phyloP scores from a whole-genome alignment of 2,113 vertebrate genomes.

The Mobula hypostoma region DNA sequence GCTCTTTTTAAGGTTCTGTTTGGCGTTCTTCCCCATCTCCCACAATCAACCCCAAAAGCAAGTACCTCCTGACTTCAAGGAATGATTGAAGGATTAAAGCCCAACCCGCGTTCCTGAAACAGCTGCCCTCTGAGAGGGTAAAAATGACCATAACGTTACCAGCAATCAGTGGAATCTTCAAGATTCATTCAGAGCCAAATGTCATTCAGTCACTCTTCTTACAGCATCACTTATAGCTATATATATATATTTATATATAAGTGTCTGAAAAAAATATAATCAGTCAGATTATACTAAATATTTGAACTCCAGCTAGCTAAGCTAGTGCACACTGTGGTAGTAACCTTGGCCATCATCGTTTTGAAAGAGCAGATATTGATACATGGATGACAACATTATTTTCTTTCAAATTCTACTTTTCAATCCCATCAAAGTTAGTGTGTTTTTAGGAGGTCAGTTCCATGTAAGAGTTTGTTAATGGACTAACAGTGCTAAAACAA shows the following conservation, averaged over 20 bases:
- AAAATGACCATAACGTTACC: conserved; percentile 8
- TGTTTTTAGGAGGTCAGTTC: conserved; percentile 24
- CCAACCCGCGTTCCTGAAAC: conserved; percentile 27
- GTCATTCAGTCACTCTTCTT: conserved; percentile 19
- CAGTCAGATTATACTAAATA: conserved; percentile 27
- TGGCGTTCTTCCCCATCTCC: too few relatives aligned
- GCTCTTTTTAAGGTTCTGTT: background rate
- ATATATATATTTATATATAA: background rate
- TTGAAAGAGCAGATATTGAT: background rate
- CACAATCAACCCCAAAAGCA: background rate
- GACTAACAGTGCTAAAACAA: conserved; percentile 26
- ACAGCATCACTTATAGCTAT: background rate
- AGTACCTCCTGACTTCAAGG: background rate
- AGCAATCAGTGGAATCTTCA: background rate
- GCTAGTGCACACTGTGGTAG: conserved; percentile 17
- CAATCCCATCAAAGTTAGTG: conserved; percentile 27
- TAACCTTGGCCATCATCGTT: background rate
- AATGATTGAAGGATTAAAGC: background rate
- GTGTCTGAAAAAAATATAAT: conserved; percentile 19
- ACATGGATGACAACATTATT: background rate
- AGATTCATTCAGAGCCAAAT: background rate
- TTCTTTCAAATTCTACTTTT: background rate
- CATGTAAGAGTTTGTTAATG: conserved; percentile 8
- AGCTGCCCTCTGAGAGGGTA: background rate
- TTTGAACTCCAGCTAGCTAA: conserved; percentile 17